These are phyloP conservation scores for Etheostoma cragini DNA, from an alignment of 2,113 vertebrate genomes.

Conservation along the genomic window DNA sequence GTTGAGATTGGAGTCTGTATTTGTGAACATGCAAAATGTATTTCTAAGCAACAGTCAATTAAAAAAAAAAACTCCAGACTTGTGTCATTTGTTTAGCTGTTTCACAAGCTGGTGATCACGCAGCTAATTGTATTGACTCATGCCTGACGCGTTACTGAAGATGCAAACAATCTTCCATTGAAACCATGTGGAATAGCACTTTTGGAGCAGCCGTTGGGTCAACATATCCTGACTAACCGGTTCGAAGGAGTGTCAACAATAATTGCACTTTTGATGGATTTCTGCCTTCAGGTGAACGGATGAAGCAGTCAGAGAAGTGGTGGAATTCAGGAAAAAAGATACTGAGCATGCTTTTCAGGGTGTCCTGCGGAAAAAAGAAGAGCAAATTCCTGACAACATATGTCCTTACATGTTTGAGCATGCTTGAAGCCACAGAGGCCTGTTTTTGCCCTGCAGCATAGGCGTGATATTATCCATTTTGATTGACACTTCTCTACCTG, in stretches of 20 bases:
- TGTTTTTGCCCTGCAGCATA: slow-evolving; percentile 32
- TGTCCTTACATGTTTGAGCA: slow-evolving; percentile 28
- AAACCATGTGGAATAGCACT: neutral
- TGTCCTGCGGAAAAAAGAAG: neutral
- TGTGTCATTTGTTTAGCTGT: neutral
- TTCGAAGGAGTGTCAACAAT: slow-evolving; percentile 6
- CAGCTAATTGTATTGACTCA: neutral
- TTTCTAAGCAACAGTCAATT: neutral
- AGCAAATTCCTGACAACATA: slow-evolving; percentile 33
- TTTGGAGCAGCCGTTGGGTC: neutral
- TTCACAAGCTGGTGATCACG: slow-evolving; percentile 4
- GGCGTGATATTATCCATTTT: slow-evolving; percentile 33
- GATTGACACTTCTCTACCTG: neutral
- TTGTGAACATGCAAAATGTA: neutral
- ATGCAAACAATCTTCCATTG: neutral
- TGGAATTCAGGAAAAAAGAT: neutral
- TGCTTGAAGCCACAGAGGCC: slow-evolving; percentile 1
- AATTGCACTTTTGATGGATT: neutral
- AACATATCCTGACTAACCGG: slow-evolving; percentile 22
- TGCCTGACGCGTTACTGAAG: neutral
- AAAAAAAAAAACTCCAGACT: neutral
- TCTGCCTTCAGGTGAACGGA: slow-evolving; percentile 9
- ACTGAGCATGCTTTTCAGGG: neutral
- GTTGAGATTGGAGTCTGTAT: neutral
- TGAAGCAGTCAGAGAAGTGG: neutral